These are phyloP conservation scores for Marmota monax DNA, from an alignment of 2,113 vertebrate species.

Conservation along the genomic window DNA sequence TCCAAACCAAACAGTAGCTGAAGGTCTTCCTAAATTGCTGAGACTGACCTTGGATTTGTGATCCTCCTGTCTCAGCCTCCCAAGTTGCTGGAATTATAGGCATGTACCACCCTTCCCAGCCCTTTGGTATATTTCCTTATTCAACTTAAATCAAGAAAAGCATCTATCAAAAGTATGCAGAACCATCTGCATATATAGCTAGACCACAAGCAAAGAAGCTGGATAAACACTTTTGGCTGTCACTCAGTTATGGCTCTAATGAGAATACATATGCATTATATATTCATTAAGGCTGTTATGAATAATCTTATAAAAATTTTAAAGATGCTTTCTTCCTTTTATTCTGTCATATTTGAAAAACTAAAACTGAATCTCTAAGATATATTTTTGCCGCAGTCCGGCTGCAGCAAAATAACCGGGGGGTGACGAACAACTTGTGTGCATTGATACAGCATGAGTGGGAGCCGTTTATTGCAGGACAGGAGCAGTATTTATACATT, in stretches of 20 bases:
- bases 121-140: constrained; percentile 48
- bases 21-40: too few relatives aligned
- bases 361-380: constrained; percentile 7
- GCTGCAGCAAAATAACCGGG: too few relatives aligned
- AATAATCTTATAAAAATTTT: constrained; percentile 57
- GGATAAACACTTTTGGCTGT: constrained; percentile 51
- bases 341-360: constrained; percentile 50
- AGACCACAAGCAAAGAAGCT: constrained; percentile 27
- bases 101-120: too few relatives aligned
- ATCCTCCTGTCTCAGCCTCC: too few relatives aligned
- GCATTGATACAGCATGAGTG: too few relatives aligned
- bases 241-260: constrained; percentile 61
- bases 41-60: too few relatives aligned
- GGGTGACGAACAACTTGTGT: too few relatives aligned
- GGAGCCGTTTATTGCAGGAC: too few relatives aligned
- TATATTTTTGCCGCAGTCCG: too few relatives aligned
- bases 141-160: constrained; percentile 52
- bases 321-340: constrained; percentile 61
- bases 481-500: too few relatives aligned
- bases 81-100: too few relatives aligned
- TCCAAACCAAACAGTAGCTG: too few relatives aligned
- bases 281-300: constrained; percentile 59
- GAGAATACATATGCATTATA: constrained; percentile 40
- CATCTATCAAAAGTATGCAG: constrained; percentile 26
- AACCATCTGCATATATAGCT: constrained; percentile 13